A percentile compares a stretch with the other conserved stretches of the same genome.
Evolutionary conservation across 2,888 invertebrate genomes (phyloP).

Genomic region (Temnothorax ravouxi): DNA sequence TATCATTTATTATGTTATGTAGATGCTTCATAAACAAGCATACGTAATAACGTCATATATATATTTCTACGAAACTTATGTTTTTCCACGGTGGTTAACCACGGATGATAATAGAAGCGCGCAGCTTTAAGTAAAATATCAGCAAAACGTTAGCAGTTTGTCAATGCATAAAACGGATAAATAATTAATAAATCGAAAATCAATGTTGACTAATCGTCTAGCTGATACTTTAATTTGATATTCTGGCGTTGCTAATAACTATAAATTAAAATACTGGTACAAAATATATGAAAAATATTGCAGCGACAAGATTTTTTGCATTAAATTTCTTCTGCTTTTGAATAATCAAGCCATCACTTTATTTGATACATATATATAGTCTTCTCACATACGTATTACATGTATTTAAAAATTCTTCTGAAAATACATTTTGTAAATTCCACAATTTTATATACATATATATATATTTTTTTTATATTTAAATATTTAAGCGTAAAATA

Average conservation of each 20-base stretch:
- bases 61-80: background rate
- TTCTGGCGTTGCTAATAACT: background rate
- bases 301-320: background rate
- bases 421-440: background rate
- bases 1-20: background rate
- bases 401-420: background rate
- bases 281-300: background rate
- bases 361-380: background rate
- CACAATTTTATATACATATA: background rate
- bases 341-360: background rate
- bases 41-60: background rate
- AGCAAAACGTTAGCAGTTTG: background rate
- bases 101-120: background rate
- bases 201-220: background rate
- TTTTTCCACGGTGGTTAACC: background rate
- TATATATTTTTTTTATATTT: background rate
- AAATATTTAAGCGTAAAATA: slow-evolving; percentile 4
- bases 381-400: background rate
- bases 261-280: background rate
- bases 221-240: background rate
- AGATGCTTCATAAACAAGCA: background rate
- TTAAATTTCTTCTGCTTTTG: background rate
- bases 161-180: background rate
- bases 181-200: background rate
- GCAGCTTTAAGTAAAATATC: background rate